Conservation (phyloP, 1,140 invertebrate genomes). For the Zaprionus lachaisei region DNA sequence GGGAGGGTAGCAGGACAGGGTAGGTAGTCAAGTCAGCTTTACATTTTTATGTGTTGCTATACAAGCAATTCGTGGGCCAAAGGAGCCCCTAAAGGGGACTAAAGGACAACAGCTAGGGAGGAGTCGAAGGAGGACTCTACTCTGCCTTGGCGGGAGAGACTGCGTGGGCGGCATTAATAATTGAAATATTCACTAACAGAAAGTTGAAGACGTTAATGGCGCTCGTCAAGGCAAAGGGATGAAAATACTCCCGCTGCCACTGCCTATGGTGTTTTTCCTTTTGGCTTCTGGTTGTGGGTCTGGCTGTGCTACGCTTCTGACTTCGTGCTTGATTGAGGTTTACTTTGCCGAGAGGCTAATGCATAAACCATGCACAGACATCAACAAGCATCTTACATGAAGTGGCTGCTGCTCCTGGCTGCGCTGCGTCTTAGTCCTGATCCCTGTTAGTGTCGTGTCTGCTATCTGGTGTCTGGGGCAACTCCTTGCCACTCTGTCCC, state of each 20-base stretch:
- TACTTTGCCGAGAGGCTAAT: constrained; percentile 73
- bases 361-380: constrained; percentile 82
- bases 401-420: constrained; percentile 21
- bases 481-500: background rate
- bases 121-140: background rate
- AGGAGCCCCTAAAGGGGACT: background rate
- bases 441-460: constrained; percentile 40
- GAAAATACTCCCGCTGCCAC: constrained; percentile 16
- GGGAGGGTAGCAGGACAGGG: background rate
- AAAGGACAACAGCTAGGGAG: constrained; percentile 1
- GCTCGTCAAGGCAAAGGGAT: constrained; percentile 53
- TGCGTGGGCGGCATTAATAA: constrained; percentile 76
- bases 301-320: constrained; percentile 30
- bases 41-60: constrained; percentile 69
- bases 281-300: constrained; percentile 10
- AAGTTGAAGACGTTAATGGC: constrained; percentile 83
- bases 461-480: constrained; percentile 8
- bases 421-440: constrained; percentile 34
- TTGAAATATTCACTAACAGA: constrained; percentile 84
- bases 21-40: constrained; percentile 55
- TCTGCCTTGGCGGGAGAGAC: constrained; percentile 2
- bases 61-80: constrained; percentile 29
- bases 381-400: constrained; percentile 73
- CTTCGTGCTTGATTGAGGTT: constrained; percentile 76
- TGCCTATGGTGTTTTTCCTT: constrained; percentile 30